phyloP scores from a whole-genome alignment of 1,140 invertebrate species.

The Drosophila orena region DNA sequence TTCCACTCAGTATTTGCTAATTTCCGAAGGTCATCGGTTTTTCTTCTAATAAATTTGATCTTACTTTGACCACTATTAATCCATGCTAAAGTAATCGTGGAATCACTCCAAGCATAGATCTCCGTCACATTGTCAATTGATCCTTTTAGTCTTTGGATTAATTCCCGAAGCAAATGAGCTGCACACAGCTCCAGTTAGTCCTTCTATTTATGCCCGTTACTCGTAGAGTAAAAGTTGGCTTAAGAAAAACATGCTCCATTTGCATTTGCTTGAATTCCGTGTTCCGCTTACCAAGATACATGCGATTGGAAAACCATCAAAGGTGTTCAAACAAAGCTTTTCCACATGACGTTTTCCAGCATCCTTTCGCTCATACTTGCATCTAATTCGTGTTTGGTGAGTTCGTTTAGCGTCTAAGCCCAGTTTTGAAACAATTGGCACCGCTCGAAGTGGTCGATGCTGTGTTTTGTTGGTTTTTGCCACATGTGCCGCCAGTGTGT shows the following conservation, averaged over 20 bases:
- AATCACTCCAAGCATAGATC: conserved; percentile 5
- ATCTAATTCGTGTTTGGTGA: background rate
- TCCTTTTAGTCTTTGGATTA: background rate
- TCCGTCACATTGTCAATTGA: background rate
- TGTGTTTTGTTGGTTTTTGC: conserved; percentile 32
- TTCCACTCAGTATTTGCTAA: conserved; percentile 3
- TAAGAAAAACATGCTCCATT: conserved; percentile 31
- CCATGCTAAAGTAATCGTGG: background rate
- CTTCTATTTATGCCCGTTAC: too few relatives aligned
- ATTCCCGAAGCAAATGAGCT: background rate
- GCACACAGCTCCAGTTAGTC: background rate
- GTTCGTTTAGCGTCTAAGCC: background rate
- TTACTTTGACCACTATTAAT: background rate
- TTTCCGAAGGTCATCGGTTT: too few relatives aligned
- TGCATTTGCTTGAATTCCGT: conserved; percentile 14
- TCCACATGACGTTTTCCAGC: too few relatives aligned
- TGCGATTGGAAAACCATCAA: too few relatives aligned
- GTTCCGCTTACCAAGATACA: background rate
- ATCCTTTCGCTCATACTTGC: background rate
- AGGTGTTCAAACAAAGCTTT: too few relatives aligned
- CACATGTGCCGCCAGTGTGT: conserved; percentile 60
- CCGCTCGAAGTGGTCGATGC: conserved; percentile 6
- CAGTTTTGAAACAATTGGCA: conserved; percentile 1
- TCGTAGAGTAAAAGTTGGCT: too few relatives aligned
- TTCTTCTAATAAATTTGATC: background rate